Base-by-base conservation (phyloP, 1,140 invertebrate genomes). In the Ips typographus region DNA sequence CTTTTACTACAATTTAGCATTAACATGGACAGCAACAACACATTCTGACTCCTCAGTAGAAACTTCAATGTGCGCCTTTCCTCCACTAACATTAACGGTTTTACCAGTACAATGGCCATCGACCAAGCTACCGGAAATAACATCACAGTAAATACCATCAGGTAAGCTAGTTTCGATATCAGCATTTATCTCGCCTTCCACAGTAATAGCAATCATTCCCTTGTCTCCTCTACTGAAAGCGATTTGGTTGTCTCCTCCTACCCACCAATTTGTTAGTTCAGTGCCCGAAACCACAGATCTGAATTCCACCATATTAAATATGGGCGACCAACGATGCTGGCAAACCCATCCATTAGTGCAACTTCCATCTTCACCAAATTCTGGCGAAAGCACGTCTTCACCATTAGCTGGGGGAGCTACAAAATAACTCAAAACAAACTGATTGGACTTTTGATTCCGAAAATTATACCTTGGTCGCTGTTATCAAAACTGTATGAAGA, bases 291-390 rank as follows among this genome's bases (percentile, higher is more conserved):
- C 91, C 1, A 83, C 80, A 75, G 91, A 92, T 47, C 89, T 83
- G 79, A 94, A 94, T 2, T 77, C 78, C 1, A 92, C 90, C 93
- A 95, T 95, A 70, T 90, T 89, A 77, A 82, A 89, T 73, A 95
- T 93, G 76, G 91, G 87, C 3, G 87, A 81, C 93, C 93, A 95
- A 37, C 92, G 85, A 79, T 96, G 94, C 80, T 96, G 94, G 77
- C 94, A 96, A 1, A 95, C 80, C 93, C 93, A 96, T 1, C 92
- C 93, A 74, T 89, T 88, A 1, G 83, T 85, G 74, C 94, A 96
- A 1, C 82, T 84, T 1, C 85, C 83, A 73, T 92, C 86, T n/a
- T 82, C 61, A 47, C 89, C 86, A 51, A 92, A 86, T 37, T 79
- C 81, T 4, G 91, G 86, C 7, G 86, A 84, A 6, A 88, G 80